Evolutionary conservation across 2,113 vertebrate genomes (phyloP), one percentile per base, ranked within the genome.

Genomic region (Anolis carolinensis): DNA sequence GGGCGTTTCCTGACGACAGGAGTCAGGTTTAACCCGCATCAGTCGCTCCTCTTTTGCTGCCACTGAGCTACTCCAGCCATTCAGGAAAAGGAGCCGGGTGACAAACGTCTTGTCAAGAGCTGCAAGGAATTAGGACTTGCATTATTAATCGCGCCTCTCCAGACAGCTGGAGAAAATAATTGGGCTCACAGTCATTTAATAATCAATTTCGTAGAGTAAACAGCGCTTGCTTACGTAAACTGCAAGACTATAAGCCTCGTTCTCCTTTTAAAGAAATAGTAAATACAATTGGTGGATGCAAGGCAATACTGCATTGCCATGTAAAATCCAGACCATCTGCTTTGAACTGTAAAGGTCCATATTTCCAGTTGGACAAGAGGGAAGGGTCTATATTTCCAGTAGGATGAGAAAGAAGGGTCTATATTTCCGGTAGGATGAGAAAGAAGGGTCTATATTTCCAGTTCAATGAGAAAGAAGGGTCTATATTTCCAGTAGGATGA

Each of bases 1-100:
- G 25, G 86, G 27, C 27, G 70, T 36, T 87, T 81, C 79, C 88
- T 90, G 89, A 50, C 73, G 13, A 16, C 27, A 76, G 25, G 50
- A 50, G 23, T 25, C 4, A 44, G 72, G 23, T 65, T 52, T 27
- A 78, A 32, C 52, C 52, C 10, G 11, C 23, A 32, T 18, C 9
- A 14, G 85, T 90, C 68, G 74, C 44, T 87, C 84, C n/a, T 55
- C 76, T 80, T 65, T 77, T 44, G 80, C 13, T 34, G 23, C 48
- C 25, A 23, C 63, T 85, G 62, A 92, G 79, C 0, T 0, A 36
- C 70, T 87, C 34, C 86, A 91, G 87, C 73, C 21, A 13, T 55
- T 50, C 85, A 77, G 83, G 77, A 90, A 83, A 87, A 74, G 68
- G 50, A 74, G 68, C 18, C 0, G 0, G 73, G 34, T 70, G 89